These are phyloP conservation scores for Carassius gibelio DNA, from an alignment of 2,113 vertebrate genomes.

Conservation along the genomic window DNA sequence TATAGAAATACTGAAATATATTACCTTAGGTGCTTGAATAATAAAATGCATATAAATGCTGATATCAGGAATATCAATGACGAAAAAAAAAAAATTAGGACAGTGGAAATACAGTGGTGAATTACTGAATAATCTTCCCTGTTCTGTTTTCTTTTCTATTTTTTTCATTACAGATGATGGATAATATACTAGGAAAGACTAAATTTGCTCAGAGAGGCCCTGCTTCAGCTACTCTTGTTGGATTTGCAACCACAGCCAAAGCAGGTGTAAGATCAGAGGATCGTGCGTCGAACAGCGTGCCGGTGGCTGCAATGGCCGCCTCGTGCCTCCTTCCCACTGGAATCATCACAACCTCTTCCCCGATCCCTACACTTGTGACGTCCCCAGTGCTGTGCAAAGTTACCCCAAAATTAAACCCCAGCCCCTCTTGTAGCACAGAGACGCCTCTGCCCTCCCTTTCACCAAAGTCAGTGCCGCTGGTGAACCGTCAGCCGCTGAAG, in stretches of 20 bases:
- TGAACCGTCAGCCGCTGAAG: constrained; percentile 56
- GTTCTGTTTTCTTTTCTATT: background rate
- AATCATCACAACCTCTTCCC: constrained; percentile 59
- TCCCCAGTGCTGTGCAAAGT: constrained; percentile 52
- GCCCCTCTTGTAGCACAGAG: constrained; percentile 49
- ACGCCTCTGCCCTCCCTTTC: constrained; percentile 53
- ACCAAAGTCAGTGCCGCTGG: constrained; percentile 55
- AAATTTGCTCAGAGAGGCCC: constrained; percentile 63
- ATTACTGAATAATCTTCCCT: background rate
- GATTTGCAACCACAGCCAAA: constrained; percentile 63
- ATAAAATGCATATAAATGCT: background rate
- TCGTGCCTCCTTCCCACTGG: constrained; percentile 59
- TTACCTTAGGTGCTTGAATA: background rate
- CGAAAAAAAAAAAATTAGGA: background rate
- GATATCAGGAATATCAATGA: background rate
- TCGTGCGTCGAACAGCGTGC: constrained; percentile 33
- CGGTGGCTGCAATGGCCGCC: constrained; percentile 52
- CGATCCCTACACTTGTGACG: constrained; percentile 47
- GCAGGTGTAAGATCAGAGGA: constrained; percentile 59
- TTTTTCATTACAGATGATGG: constrained; percentile 71
- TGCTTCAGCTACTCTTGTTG: constrained; percentile 53
- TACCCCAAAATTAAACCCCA: constrained; percentile 35
- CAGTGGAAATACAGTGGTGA: background rate
- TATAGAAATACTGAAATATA: background rate
- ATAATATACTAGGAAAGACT: constrained; percentile 73